Base-by-base conservation (phyloP, 2,797 vertebrate genomes). In the Morelia viridis region DNA sequence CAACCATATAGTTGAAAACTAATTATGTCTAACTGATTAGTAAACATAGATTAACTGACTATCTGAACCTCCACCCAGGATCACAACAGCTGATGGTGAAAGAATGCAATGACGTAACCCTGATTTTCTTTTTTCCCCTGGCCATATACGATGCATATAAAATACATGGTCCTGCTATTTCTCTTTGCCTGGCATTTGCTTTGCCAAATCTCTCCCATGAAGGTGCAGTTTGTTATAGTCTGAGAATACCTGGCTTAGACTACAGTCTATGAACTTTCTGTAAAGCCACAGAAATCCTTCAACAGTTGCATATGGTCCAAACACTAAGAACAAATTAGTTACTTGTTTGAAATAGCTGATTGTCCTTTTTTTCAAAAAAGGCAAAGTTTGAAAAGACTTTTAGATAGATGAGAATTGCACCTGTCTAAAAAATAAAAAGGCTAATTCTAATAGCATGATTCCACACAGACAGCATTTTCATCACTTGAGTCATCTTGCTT, bases 401-500 rank as follows among this genome's bases (percentile, higher is more conserved):
- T 94, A 88, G 90, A 91, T 13, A 92, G 90, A 56, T 46, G 65
- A 92, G 80, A 91, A 93, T 68, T 89, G 89, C 94, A 93, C 92
- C 91, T 93, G 85, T 95, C 76, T 58, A 26, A 88, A 91, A 91
- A 91, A 89, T 92, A 94, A 90, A 94, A 93, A 92, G 83, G 11
- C 88, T 94, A 91, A 24, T 94, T 93, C 88, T 91, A 94, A 95
- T 93, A 96, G 90, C 91, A 91, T 17, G 90, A 91, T 92, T 57
- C 88, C 94, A 89, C 5, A 7, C 50, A 96, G 58, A 89, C 88
- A 91, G 2, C 19, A 92, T 93, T 96, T 95, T 95, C 4, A 22
- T 92, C 89, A 92, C 86, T 94, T 92, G 24, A 85, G 85, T 89
- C 93, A 95, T 95, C 65, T 8, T 46, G 84, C 90, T 94, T 92